phyloP scores from a whole-genome alignment of 2,888 invertebrate species.

The Mesodorylaimus sp. region DNA sequence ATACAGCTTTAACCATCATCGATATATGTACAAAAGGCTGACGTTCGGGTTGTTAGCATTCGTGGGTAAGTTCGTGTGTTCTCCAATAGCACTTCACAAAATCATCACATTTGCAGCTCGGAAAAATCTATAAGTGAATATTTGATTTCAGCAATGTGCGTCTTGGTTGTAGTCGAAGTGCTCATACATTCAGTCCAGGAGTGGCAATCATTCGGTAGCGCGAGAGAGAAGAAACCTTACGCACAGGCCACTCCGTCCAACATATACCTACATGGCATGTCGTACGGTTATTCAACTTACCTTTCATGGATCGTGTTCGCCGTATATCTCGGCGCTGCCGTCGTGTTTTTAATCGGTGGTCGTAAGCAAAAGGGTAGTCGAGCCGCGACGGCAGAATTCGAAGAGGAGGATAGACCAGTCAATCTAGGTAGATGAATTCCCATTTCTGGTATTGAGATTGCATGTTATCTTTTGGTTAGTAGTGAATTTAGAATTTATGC shows the following conservation, averaged over 20 bases:
- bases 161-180: conserved; percentile 63
- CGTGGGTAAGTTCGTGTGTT: conserved; percentile 6
- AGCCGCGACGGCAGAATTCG: conserved; percentile 59
- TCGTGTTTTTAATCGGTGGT: conserved; percentile 58
- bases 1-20: conserved; percentile 7
- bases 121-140: not conserved
- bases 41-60: conserved; percentile 4
- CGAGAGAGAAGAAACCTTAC: no score
- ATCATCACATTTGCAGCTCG: not conserved
- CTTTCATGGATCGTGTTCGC: conserved; percentile 54
- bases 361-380: conserved; percentile 64
- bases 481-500: no score
- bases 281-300: conserved; percentile 42
- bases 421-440: conserved; percentile 8
- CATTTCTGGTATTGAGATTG: no score
- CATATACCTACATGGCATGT: no score
- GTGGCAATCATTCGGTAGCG: conserved; percentile 42
- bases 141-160: conserved; percentile 47
- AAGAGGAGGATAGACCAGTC: conserved; percentile 60
- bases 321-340: conserved; percentile 47
- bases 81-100: conserved; percentile 5
- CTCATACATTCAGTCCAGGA: conserved; percentile 53
- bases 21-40: conserved; percentile 11
- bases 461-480: no score
- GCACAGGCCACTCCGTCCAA: no score